phyloP scores from a whole-genome alignment of 2,888 invertebrate genomes.

The Polietes domitor region DNA sequence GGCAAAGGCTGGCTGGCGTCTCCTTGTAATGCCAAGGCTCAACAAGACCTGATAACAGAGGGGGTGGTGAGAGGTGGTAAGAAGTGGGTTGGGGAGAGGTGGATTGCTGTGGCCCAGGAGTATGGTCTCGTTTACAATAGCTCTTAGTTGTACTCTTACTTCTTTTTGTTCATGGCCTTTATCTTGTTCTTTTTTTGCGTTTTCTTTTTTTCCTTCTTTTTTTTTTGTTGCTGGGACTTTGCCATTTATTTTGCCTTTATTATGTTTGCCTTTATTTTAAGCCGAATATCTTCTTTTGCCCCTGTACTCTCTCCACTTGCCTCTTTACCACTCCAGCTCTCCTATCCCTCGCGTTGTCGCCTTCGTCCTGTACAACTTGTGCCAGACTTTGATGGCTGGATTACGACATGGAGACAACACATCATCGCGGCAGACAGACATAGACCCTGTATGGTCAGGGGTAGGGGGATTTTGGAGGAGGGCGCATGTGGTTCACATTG shows the following conservation, averaged over 20 bases:
- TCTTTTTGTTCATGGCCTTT: not conserved
- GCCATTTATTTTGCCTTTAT: constrained; percentile 6
- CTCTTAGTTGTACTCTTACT: constrained; percentile 39
- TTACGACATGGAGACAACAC: constrained; percentile 38
- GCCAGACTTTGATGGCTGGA: constrained; percentile 51
- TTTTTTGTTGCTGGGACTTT: not conserved
- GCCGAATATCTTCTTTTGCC: not conserved
- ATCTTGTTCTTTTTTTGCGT: no score
- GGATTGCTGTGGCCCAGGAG: no score
- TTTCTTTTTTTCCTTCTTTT: not conserved
- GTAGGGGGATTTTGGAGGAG: not conserved
- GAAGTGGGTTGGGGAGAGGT: no score
- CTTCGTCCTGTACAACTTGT: constrained; percentile 40
- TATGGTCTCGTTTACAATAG: not conserved
- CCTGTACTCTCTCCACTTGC: not conserved
- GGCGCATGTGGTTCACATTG: no score
- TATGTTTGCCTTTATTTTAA: constrained; percentile 1
- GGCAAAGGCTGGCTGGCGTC: not conserved
- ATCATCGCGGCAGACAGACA: not conserved
- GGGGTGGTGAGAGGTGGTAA: no score
- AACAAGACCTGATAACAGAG: not conserved
- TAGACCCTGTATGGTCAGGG: no score
- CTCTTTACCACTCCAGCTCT: not conserved
- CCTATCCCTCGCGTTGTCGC: not conserved
- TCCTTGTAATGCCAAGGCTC: not conserved